A percentile compares a stretch with the other conserved stretches of the same genome.
Conservation (phyloP, 2,888 invertebrate genomes). For the Synanthedon myopaeformis region DNA sequence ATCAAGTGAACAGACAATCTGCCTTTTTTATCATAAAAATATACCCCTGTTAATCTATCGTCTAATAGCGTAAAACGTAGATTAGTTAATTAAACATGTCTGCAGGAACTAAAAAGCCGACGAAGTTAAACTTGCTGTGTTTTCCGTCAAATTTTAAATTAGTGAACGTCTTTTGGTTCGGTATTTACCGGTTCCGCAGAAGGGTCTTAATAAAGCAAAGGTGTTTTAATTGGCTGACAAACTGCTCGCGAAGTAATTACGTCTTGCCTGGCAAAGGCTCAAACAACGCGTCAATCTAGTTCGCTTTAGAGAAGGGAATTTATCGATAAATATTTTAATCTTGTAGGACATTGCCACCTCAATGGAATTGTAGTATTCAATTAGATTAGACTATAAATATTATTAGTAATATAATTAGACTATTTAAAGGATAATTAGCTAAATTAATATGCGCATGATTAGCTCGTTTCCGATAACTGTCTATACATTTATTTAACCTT, state of each 20-base stretch:
- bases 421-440: too few relatives aligned
- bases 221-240: constrained; percentile 70
- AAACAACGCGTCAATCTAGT: constrained; percentile 57
- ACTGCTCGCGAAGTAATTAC: constrained; percentile 67
- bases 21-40: too few relatives aligned
- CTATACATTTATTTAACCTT: too few relatives aligned
- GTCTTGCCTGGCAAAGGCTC: constrained; percentile 50
- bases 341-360: too few relatives aligned
- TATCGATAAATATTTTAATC: constrained; percentile 4
- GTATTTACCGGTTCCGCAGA: constrained; percentile 37
- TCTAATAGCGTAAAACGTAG: too few relatives aligned
- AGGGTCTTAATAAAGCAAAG: constrained; percentile 70
- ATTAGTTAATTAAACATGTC: neutral
- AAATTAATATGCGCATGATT: too few relatives aligned
- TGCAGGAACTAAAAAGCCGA: neutral
- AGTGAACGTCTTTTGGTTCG: constrained; percentile 8
- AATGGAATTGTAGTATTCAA: neutral
- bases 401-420: too few relatives aligned
- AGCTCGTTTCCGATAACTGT: too few relatives aligned
- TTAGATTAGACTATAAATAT: too few relatives aligned
- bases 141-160: neutral
- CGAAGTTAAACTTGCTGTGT: neutral
- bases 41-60: too few relatives aligned
- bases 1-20: too few relatives aligned
- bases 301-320: constrained; percentile 26